Conservation (phyloP, 2,797 vertebrate genomes). For the Hozukius guyotensis region DNA sequence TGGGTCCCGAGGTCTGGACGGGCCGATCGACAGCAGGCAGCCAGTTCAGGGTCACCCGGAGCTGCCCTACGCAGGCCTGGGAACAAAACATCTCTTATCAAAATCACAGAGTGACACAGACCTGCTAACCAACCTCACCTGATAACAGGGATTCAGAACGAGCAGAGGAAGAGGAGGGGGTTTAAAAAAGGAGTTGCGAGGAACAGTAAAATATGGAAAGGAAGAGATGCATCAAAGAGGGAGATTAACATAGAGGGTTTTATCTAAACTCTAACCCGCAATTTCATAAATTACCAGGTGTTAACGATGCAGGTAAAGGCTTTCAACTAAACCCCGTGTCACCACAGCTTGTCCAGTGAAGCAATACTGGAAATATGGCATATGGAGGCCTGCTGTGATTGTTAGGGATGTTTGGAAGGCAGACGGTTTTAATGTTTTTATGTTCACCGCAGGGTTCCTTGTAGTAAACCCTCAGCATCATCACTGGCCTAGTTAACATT, state of each 20-base stretch:
- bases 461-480: slow-evolving; percentile 64
- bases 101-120: slow-evolving; percentile 55
- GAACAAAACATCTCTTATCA: slow-evolving; percentile 70
- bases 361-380: not conserved
- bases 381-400: slow-evolving; percentile 48
- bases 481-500: slow-evolving; percentile 51
- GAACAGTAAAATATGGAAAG: slow-evolving; percentile 48
- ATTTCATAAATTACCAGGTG: slow-evolving; percentile 18
- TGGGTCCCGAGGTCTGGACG: slow-evolving; percentile 42
- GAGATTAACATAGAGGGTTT: slow-evolving; percentile 37
- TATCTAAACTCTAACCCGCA: slow-evolving; percentile 28
- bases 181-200: slow-evolving; percentile 1
- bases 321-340: not conserved
- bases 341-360: not conserved
- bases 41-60: slow-evolving; percentile 14
- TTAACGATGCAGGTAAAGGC: slow-evolving; percentile 6
- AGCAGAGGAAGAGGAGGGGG: slow-evolving; percentile 31
- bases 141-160: slow-evolving; percentile 58
- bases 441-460: slow-evolving; percentile 46
- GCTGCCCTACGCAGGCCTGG: slow-evolving; percentile 4
- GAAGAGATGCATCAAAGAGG: slow-evolving; percentile 56
- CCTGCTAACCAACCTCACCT: slow-evolving; percentile 60
- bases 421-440: slow-evolving; percentile 59
- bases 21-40: slow-evolving; percentile 45
- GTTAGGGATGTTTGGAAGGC: slow-evolving; percentile 46